Evolutionary conservation across 2,113 vertebrate species (phyloP).

Genomic region (Anhinga rufa): DNA sequence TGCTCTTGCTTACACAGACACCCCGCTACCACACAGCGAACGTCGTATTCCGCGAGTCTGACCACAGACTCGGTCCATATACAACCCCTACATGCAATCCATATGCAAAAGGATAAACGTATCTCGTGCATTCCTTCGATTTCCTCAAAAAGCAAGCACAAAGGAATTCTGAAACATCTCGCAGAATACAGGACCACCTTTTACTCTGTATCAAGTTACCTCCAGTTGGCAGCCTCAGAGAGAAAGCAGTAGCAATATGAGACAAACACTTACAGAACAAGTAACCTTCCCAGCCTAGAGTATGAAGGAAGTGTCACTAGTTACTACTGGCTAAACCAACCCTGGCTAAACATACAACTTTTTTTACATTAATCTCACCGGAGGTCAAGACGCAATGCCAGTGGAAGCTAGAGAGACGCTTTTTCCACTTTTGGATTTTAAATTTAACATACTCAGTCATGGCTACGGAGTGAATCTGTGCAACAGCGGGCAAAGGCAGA

Average conservation of each 20-base stretch:
- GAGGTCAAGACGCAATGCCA: accelerated
- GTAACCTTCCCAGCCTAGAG: background rate
- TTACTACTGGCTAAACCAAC: too few relatives aligned
- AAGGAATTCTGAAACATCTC: background rate
- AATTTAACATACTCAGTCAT: accelerated
- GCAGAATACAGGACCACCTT: background rate
- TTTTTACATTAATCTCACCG: background rate
- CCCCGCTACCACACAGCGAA: accelerated
- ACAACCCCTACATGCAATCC: accelerated
- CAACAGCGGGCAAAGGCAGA: accelerated
- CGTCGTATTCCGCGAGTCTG: accelerated
- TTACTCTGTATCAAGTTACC: background rate
- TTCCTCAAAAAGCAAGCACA: background rate
- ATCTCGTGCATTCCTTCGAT: accelerated
- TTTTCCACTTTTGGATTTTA: background rate
- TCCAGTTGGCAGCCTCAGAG: background rate
- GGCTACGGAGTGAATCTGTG: accelerated
- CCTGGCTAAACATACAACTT: background rate
- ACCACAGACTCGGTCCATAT: accelerated
- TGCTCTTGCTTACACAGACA: background rate
- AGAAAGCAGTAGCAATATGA: background rate
- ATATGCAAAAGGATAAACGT: accelerated
- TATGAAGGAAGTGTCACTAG: background rate
- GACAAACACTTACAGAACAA: background rate
- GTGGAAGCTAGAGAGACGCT: background rate